A percentile compares a stretch with the other conserved stretches of the same genome.
phyloP scores from a whole-genome alignment of 2,113 vertebrate genomes.

The Sceloporus tristichus region DNA sequence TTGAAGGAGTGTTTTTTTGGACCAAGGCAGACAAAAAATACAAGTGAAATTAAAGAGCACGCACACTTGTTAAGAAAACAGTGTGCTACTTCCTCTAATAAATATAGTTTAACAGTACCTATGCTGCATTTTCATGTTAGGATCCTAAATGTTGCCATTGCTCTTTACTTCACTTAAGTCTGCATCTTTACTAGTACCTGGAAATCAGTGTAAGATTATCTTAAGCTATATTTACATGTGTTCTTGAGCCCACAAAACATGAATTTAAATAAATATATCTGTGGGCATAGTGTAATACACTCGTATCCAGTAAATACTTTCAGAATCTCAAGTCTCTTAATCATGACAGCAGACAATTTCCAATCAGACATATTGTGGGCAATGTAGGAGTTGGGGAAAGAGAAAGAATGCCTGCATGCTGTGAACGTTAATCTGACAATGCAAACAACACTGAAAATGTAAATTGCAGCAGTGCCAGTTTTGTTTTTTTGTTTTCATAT shows the following conservation, averaged over 20 bases:
- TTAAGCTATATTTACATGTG: too few relatives aligned
- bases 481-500: not conserved
- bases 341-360: not conserved
- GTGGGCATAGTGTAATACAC: too few relatives aligned
- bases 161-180: not conserved
- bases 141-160: not conserved
- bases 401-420: not conserved
- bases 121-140: constrained; percentile 21
- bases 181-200: not conserved
- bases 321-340: not conserved
- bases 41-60: constrained; percentile 8
- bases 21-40: not conserved
- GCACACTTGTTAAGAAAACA: not conserved
- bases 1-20: too few relatives aligned
- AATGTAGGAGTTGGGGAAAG: not conserved
- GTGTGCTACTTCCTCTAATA: not conserved
- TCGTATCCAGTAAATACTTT: not conserved
- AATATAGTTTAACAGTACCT: constrained; percentile 39
- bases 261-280: too few relatives aligned
- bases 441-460: not conserved
- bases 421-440: not conserved
- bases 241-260: too few relatives aligned
- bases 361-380: too few relatives aligned
- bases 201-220: too few relatives aligned
- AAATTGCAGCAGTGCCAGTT: not conserved